Percentiles rank a stretch among this genome's conserved stretches.
phyloP scores from a whole-genome alignment of 2,797 vertebrate species.

The Pseudochirops corinnae region DNA sequence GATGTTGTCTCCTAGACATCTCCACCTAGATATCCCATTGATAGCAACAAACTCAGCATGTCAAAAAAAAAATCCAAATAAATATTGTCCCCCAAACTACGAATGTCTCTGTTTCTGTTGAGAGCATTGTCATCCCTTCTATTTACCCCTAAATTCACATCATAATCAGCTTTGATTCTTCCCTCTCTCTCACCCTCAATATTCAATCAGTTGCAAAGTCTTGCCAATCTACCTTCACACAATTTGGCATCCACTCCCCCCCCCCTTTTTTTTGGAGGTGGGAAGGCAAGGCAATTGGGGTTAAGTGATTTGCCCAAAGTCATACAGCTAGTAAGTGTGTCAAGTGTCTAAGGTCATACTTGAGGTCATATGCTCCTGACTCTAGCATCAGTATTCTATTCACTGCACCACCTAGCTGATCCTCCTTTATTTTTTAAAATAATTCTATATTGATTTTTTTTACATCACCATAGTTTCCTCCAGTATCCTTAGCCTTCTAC shows the following conservation, averaged over 20 bases:
- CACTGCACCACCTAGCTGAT: too few relatives aligned
- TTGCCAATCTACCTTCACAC: background rate
- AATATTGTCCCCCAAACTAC: background rate
- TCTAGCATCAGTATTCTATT: too few relatives aligned
- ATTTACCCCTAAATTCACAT: background rate
- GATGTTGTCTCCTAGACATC: background rate
- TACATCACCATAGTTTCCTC: background rate
- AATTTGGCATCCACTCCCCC: background rate
- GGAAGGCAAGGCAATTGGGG: too few relatives aligned
- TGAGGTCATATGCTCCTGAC: too few relatives aligned
- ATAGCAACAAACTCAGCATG: background rate
- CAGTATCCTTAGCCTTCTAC: background rate
- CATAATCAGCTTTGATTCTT: background rate
- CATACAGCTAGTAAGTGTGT: too few relatives aligned
- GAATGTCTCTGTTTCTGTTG: background rate
- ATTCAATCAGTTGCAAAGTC: background rate
- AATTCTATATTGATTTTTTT: background rate
- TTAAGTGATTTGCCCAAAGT: too few relatives aligned
- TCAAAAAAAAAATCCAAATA: background rate
- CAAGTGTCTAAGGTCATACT: too few relatives aligned
- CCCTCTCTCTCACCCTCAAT: background rate
- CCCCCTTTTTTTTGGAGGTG: too few relatives aligned
- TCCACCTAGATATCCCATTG: background rate
- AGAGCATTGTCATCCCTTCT: background rate
- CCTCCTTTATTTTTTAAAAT: background rate